Evolutionary conservation across 1,140 invertebrate genomes (phyloP), one percentile per base, ranked within the genome.

Genomic region (Coboldia fuscipes): DNA sequence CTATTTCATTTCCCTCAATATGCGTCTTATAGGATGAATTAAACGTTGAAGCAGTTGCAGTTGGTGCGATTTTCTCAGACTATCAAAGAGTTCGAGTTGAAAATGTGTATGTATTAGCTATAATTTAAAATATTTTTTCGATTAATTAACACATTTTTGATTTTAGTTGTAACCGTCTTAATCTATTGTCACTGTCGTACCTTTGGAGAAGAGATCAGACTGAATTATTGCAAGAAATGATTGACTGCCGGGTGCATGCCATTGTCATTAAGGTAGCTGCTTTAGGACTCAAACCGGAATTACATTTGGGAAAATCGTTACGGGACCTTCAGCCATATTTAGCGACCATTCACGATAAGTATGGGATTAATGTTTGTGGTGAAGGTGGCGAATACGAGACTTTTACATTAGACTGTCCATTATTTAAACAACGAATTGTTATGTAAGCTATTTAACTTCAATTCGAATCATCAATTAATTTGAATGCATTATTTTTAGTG

Each of bases 341-440:
- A 43, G 47, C 75, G 35, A 69, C 79, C 57, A 84, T 96, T 74
- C 75, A 81, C 51, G 74, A 81, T 58, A 89, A 93, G 58, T 98
- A 89, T 63, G 88, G 89, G 14, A 60, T 97, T 37, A 94, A 97
- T 66, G 73, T 97, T 29, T 99, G 94, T 63, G 94, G 94, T 27
- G 94, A 99, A 66, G 94, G 94, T 26, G 94, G 94, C 30, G 94
- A 98, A 60, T 99, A 94, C 58, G 94, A 98, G 63, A 93, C 90
- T 20, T 88, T 97, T 51, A 96, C 90, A 10, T 61, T 96, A 36
- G 88, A 97, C 62, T 97, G 92, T 61, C 92, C 93, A 14, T 60
- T 98, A 28, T 97, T 94, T 58, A 77, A 71, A 45, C 89, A 86
- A 56, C 69, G 70, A 50, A 76, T 97, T 56, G 65, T 84, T 39